Percentiles rank a stretch among this genome's conserved stretches.
phyloP scores from a whole-genome alignment of 2,888 invertebrate species.

The Gonocerus acuteangulatus region DNA sequence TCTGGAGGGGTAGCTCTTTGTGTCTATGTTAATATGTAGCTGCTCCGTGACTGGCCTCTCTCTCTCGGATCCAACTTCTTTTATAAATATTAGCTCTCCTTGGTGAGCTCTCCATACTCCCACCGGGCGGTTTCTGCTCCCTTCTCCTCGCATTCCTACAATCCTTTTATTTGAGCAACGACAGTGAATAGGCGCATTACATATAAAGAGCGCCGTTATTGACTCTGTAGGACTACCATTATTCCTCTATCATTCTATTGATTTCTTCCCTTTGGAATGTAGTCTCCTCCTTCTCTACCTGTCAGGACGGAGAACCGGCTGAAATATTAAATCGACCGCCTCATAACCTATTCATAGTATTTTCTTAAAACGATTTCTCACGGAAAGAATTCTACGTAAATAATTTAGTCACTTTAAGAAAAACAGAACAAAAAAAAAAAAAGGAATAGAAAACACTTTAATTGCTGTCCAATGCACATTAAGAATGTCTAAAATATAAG shows the following conservation, averaged over 20 bases:
- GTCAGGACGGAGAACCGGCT: neutral
- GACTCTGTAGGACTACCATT: neutral
- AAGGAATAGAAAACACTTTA: too few species aligned
- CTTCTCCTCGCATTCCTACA: neutral
- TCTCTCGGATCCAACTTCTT: too few species aligned
- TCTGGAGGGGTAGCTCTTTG: conserved; percentile 1
- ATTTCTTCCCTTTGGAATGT: neutral
- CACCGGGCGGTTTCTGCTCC: neutral
- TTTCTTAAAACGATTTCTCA: too few species aligned
- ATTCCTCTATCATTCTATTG: neutral
- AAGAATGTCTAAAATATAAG: too few species aligned
- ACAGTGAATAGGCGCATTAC: conserved; percentile 4
- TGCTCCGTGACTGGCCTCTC: too few species aligned
- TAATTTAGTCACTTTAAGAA: too few species aligned
- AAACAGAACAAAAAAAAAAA: too few species aligned
- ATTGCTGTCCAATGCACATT: too few species aligned
- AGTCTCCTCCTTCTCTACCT: neutral
- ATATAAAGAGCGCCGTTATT: neutral
- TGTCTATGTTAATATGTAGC: conserved; percentile 4
- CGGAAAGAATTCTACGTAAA: too few species aligned
- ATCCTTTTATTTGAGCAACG: neutral
- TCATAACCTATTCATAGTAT: too few species aligned
- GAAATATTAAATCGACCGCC: conserved; percentile 1
- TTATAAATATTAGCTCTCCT: too few species aligned
- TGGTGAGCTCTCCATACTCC: too few species aligned